Evolutionary conservation across 2,113 vertebrate species (phyloP), one percentile per base, ranked within the genome.

Genomic region (Entelurus aequoreus): DNA sequence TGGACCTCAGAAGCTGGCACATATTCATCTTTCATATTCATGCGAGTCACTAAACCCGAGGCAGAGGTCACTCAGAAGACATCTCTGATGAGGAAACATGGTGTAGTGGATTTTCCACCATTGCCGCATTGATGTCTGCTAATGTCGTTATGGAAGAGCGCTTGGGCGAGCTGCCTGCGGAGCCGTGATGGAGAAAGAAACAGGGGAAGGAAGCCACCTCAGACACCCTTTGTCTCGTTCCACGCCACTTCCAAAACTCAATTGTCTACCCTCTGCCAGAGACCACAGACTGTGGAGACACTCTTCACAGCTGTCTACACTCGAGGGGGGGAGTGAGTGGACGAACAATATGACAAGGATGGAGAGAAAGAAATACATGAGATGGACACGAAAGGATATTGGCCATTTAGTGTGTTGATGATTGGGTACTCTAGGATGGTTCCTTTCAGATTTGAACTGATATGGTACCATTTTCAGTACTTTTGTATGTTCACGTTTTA

Each of bases 61-160:
- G 71, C 71, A 69, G 74, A 79, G 86, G 83, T 83, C 84, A 71
- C 51, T 54, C 70, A 77, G 75, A 80, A 80, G 73, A 77, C 67
- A 74, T 70, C 7, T 50, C 75, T 89, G 84, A 87, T 79, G 85
- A 88, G 78, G 84, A 86, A 85, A 81, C 82, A 88, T 69, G 80
- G 71, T 74, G 79, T 70, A 75, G 61, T 82, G 68, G 62, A 80
- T 84, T 83, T 86, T 85, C 77, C 81, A 78, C 78, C 69, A 71
- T 80, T 66, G 66, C 78, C 56, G 65, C 49, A n/a, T 54, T 57
- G 54, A 67, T 66, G 67, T 84, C 81, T 85, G 84, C 67, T 80
- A 86, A 84, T 84, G 81, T 77, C 74, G 75, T 88, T 84, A 80
- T 58, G 66, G 77, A 76, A 72, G 69, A 80, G 72, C 60, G 42